phyloP scores from a whole-genome alignment of 2,113 vertebrate species.

The Tragelaphus scriptus region DNA sequence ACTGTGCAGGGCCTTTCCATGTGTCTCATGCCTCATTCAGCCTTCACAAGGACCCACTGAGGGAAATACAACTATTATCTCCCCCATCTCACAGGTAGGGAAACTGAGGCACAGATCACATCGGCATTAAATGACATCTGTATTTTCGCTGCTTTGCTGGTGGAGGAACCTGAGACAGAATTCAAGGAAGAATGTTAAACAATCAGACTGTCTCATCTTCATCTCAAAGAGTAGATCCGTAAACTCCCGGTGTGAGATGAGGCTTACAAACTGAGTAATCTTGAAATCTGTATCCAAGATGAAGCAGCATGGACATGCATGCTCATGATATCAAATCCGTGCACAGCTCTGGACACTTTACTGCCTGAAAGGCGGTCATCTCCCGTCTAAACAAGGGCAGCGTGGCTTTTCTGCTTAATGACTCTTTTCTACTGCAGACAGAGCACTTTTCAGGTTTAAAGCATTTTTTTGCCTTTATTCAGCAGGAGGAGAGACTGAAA shows the following conservation, averaged over 20 bases:
- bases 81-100: neutral
- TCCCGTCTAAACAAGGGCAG: fast-evolving
- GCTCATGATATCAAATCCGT: fast-evolving
- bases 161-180: neutral
- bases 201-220: neutral
- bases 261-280: neutral
- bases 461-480: neutral
- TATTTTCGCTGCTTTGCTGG: neutral
- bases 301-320: fast-evolving
- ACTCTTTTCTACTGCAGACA: neutral
- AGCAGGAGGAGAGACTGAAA: neutral
- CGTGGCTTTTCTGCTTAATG: neutral
- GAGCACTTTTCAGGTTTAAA: neutral
- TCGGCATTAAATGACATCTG: neutral
- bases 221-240: neutral
- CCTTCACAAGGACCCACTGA: neutral
- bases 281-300: neutral
- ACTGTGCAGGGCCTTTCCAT: fast-evolving
- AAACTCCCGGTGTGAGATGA: neutral
- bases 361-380: fast-evolving
- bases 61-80: fast-evolving
- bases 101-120: neutral
- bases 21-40: neutral
- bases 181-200: neutral
- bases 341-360: fast-evolving